Conservation (phyloP, 1,140 invertebrate species). For the Tetranychus urticae region DNA sequence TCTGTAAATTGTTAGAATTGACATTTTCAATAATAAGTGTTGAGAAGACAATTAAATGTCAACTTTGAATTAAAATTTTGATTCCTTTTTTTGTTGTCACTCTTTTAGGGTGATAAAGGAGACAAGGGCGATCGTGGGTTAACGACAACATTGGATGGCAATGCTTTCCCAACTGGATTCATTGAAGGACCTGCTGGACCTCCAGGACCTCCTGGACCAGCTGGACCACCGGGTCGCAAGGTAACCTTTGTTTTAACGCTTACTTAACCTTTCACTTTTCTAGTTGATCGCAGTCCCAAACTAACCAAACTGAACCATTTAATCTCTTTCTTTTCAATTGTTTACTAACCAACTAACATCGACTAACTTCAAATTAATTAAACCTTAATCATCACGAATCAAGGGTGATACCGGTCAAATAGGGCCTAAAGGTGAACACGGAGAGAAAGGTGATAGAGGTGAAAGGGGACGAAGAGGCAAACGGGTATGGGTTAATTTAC, state of each 20-base stretch:
- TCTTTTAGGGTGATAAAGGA: constrained; percentile 49
- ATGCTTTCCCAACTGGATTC: constrained; percentile 39
- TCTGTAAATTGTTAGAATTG: too few species aligned
- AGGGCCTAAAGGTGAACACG: constrained; percentile 66
- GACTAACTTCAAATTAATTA: neutral
- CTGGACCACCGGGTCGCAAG: constrained; percentile 46
- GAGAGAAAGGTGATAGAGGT: constrained; percentile 63
- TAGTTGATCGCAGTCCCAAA: neutral
- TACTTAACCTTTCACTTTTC: neutral
- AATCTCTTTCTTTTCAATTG: neutral
- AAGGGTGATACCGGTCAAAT: constrained; percentile 41
- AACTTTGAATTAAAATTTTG: too few species aligned
- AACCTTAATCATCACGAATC: neutral
- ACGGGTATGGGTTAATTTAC: constrained; percentile 8
- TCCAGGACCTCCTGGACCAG: constrained; percentile 32
- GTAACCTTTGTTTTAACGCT: neutral
- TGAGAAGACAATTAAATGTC: too few species aligned
- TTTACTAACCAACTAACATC: neutral
- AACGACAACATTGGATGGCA: constrained; percentile 64
- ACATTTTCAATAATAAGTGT: too few species aligned
- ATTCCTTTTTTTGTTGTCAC: too few species aligned
- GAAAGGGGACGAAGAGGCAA: constrained; percentile 35
- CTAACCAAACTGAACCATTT: neutral
- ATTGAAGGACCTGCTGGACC: constrained; percentile 65
- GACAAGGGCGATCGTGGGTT: constrained; percentile 68